phyloP scores from a whole-genome alignment of 1,140 invertebrate genomes.

The Bombus impatiens region DNA sequence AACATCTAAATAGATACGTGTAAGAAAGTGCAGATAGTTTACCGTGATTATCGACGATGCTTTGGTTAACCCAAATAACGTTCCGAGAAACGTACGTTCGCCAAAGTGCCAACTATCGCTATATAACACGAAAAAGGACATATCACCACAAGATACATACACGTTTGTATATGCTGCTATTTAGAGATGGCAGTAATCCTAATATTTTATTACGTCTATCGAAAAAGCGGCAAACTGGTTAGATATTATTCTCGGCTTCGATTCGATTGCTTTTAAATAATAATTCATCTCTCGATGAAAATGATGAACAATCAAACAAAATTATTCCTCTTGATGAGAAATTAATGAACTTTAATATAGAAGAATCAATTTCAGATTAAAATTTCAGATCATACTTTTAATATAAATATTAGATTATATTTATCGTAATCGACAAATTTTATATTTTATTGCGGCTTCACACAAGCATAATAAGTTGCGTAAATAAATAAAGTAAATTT shows the following conservation, averaged over 20 bases:
- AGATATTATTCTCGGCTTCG: slow-evolving; percentile 15
- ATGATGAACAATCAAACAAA: slow-evolving; percentile 11
- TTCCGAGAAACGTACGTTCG: slow-evolving; percentile 5
- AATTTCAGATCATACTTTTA: background rate
- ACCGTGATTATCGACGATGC: slow-evolving; percentile 49
- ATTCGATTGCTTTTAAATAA: slow-evolving; percentile 29
- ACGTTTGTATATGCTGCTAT: slow-evolving; percentile 20
- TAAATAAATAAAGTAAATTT: background rate
- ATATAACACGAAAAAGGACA: slow-evolving; percentile 52
- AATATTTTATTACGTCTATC: slow-evolving; percentile 1
- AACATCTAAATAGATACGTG: slow-evolving; percentile 71
- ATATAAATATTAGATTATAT: slow-evolving; percentile 9
- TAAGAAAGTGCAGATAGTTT: slow-evolving; percentile 52
- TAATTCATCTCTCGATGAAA: background rate
- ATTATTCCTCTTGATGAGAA: background rate
- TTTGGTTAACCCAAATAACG: slow-evolving; percentile 26
- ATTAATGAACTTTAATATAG: background rate
- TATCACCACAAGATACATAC: slow-evolving; percentile 41
- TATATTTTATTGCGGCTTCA: slow-evolving; percentile 24
- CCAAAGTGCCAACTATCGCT: slow-evolving; percentile 35
- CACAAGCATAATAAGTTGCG: slow-evolving; percentile 29
- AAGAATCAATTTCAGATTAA: background rate
- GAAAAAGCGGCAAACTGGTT: slow-evolving; percentile 20
- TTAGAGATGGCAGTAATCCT: slow-evolving; percentile 11
- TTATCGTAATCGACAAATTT: background rate